Conservation (phyloP, 2,888 invertebrate species). For the Netelia virgata region DNA sequence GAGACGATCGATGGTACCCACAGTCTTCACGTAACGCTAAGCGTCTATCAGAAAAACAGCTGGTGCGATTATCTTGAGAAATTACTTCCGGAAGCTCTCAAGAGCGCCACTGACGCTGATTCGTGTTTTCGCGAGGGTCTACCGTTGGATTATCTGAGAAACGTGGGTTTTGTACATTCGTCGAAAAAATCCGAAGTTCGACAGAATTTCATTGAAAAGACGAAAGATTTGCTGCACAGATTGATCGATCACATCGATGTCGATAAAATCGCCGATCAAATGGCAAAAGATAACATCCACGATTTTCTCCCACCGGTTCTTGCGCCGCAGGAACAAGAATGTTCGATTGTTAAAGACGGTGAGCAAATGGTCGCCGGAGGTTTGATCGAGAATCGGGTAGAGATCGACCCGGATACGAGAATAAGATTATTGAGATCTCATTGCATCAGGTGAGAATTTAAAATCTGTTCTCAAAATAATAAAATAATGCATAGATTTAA, state of each 20-base stretch:
- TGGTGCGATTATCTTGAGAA: conserved; percentile 96
- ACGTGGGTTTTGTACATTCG: conserved; percentile 90
- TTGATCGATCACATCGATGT: conserved; percentile 84
- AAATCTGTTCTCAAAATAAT: conserved; percentile 24
- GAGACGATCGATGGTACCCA: conserved; percentile 92
- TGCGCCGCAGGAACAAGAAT: conserved; percentile 88
- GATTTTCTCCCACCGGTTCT: conserved; percentile 95
- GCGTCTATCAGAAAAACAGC: conserved; percentile 95
- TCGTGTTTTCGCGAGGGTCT: conserved; percentile 91
- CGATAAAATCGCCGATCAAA: conserved; percentile 94
- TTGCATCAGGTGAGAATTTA: conserved; percentile 76
- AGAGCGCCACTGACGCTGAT: conserved; percentile 90
- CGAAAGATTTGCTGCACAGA: conserved; percentile 79
- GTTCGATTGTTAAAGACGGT: conserved; percentile 91
- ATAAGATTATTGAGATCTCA: conserved; percentile 87
- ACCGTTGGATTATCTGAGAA: conserved; percentile 91
- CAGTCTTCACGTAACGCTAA: conserved; percentile 97
- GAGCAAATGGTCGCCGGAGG: conserved; percentile 89
- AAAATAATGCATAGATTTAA: too few relatives aligned
- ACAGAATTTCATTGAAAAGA: conserved; percentile 85
- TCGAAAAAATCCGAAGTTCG: conserved; percentile 86
- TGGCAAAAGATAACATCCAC: conserved; percentile 93
- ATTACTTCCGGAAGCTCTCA: conserved; percentile 91
- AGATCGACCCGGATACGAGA: conserved; percentile 88
- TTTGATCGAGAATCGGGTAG: conserved; percentile 88